A percentile compares a stretch with the other conserved stretches of the same genome.
Conservation (phyloP, 2,888 invertebrate genomes). For the Lamellibrachia columna region DNA sequence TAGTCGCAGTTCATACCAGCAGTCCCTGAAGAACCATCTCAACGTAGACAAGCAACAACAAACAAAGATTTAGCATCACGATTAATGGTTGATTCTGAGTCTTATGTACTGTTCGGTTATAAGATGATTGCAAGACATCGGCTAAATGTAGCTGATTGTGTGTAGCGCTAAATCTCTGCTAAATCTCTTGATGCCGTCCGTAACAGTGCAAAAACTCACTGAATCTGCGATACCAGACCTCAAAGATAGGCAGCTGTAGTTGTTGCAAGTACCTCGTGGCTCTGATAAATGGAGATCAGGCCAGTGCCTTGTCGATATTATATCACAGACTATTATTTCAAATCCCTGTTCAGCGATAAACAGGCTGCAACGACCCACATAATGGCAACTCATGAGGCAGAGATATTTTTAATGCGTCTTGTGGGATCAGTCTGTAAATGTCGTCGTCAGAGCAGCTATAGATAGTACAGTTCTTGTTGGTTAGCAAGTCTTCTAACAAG, state of each 20-base stretch:
- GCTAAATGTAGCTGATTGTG: background rate
- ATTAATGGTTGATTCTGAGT: background rate
- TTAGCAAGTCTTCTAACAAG: background rate
- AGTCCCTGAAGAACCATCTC: background rate
- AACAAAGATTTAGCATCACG: background rate
- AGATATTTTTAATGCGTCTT: slow-evolving; percentile 16
- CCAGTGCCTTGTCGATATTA: slow-evolving; percentile 1
- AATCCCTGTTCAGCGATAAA: slow-evolving; percentile 3
- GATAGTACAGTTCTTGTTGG: background rate
- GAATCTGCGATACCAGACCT: background rate
- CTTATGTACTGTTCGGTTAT: background rate
- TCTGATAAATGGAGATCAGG: background rate
- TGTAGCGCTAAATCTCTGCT: background rate
- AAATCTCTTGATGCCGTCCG: background rate
- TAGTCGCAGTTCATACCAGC: background rate
- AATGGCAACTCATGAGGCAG: slow-evolving; percentile 3
- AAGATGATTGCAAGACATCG: background rate
- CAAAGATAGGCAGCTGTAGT: background rate
- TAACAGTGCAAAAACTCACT: background rate
- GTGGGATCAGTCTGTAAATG: background rate
- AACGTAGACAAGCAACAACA: background rate
- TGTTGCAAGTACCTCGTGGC: background rate
- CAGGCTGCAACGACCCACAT: background rate
- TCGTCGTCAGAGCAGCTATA: background rate
- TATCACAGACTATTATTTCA: slow-evolving; percentile 6